A percentile compares a stretch with the other conserved stretches of the same genome.
These are phyloP conservation scores for Temnothorax rugatulus DNA, from an alignment of 2,888 invertebrate genomes.

Conservation along the genomic window DNA sequence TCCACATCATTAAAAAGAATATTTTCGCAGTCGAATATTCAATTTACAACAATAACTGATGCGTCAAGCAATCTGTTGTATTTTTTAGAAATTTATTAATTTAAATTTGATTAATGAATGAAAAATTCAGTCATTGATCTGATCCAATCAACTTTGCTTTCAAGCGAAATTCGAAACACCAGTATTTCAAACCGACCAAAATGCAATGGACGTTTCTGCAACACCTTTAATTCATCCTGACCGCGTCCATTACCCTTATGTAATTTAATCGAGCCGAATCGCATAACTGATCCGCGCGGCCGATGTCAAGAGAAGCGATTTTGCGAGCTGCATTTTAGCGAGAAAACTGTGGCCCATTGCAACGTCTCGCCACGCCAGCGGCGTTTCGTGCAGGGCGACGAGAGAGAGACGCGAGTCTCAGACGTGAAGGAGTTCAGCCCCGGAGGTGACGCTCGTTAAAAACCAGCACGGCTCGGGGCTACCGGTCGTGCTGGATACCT, in stretches of 20 bases:
- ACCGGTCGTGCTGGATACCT: slow-evolving; percentile 53
- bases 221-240: background rate
- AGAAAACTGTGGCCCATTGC: slow-evolving; percentile 3
- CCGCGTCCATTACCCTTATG: slow-evolving; percentile 12
- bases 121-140: background rate
- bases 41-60: background rate
- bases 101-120: background rate
- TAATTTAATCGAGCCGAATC: slow-evolving; percentile 33
- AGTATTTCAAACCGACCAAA: background rate
- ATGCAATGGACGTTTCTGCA: background rate
- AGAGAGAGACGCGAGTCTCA: slow-evolving; percentile 4
- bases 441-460: slow-evolving; percentile 40
- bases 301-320: slow-evolving; percentile 1
- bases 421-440: slow-evolving; percentile 10
- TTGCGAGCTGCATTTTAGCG: slow-evolving; percentile 35
- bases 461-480: slow-evolving; percentile 58
- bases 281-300: slow-evolving; percentile 31
- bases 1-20: background rate
- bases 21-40: background rate
- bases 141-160: background rate
- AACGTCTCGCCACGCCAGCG: background rate
- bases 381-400: slow-evolving; percentile 14
- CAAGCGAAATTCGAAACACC: background rate
- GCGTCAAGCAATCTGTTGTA: background rate
- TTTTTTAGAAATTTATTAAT: background rate